Base-by-base conservation (phyloP, 2,888 invertebrate species). In the Xylota segnis region DNA sequence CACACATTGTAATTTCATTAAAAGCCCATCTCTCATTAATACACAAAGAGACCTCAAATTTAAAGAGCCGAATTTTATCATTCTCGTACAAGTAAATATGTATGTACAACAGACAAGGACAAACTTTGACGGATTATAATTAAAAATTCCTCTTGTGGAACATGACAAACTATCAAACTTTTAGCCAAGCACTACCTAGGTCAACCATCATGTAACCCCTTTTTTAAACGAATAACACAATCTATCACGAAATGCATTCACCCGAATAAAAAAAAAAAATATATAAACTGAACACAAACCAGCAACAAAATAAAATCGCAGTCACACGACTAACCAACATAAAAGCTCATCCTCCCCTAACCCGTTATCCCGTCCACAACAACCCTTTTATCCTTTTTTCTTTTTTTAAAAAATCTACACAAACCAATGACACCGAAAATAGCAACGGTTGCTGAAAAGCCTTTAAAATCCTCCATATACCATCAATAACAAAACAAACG, bases 391-490 rank as follows among this genome's bases (percentile, higher is more conserved):
- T 18, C 10, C 16, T 16, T 12, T 32, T 32, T 23, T 18, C 18
- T 29, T n/a, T n/a, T n/a, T n/a, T n/a, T n/a, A n/a, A 59, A 43
- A n/a, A 65, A 27, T 65, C 43, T 16, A 47, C 37, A 58, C 34
- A 52, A 68, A 34, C 59, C 47, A 37, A 66, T 59, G 52, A 23
- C 61, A 77, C 27, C 43, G 5, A 78, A 70, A 70, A 70, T 61
- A 63, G 45, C 34, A 47, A 52, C 45, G 32, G 9, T 54, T 32
- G 61, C 56, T 56, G 45, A 52, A 52, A 43, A 68, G 54, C 37
- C 56, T 59, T 66, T 43, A 43, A 63, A 65, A 43, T 52, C 29
- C 29, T 23, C 65, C 56, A 45, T 56, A 68, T n/a, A 34, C 50
- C 66, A 29, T 54, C 37, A 56, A 79, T 50, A 32, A 50, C 56